A percentile compares a stretch with the other conserved stretches of the same genome.
These are phyloP conservation scores for Oreotrochilus melanogaster DNA, from an alignment of 2,113 vertebrate species.

Conservation along the genomic window DNA sequence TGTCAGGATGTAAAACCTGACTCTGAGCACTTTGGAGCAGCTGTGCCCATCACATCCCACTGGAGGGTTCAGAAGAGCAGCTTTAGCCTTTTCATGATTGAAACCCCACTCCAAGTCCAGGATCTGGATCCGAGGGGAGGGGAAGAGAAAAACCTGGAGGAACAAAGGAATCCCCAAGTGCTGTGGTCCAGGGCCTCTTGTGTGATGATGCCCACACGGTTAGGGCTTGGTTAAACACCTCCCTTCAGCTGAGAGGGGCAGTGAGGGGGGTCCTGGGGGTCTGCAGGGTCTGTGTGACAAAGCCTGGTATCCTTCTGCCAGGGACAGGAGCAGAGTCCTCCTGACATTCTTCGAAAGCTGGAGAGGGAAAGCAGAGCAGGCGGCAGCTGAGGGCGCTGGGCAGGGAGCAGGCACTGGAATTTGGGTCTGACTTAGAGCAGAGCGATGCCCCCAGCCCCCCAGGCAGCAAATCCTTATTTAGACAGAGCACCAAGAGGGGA, in stretches of 20 bases:
- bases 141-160: neutral
- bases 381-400: neutral
- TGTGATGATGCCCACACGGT: no score
- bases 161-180: neutral
- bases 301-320: neutral
- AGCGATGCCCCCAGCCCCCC: neutral
- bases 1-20: neutral
- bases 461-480: neutral
- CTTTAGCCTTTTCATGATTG: neutral
- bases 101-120: fast-evolving
- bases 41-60: fast-evolving
- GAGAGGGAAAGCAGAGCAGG: neutral
- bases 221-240: no score
- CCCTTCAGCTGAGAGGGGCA: no score
- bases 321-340: fast-evolving
- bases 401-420: neutral
- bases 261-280: no score
- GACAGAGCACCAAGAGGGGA: no score
- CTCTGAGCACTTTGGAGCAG: fast-evolving
- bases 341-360: neutral
- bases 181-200: neutral
- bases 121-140: no score
- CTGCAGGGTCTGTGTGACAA: no score
- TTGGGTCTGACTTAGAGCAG: neutral
- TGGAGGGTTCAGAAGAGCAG: neutral